Evolutionary conservation across 1,140 invertebrate genomes (phyloP), one percentile per base, ranked within the genome.

Genomic region (Archegozetes longisetosus): DNA sequence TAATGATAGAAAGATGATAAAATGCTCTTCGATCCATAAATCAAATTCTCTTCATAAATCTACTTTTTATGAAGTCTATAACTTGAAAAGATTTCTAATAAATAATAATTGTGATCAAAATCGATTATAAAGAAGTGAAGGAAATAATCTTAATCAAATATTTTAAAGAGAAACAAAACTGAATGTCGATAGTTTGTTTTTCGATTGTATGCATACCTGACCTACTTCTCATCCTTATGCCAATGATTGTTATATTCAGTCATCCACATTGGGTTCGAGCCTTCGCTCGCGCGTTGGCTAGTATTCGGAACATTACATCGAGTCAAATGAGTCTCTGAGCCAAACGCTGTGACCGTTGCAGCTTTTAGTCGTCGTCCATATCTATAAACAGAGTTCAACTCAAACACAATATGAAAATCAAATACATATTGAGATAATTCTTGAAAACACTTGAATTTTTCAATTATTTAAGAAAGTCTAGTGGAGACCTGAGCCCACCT

Each of bases 261-360:
- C 72, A 93, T 80, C 89, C 89, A 94, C 65, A 94, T 92, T 0
- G 90, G 89, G 76, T 94, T 94, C 9, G 86, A 90, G 27, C 89
- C 90, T 73, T 92, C 88, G 3, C 85, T 82, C 66, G 87, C 90
- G 70, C 93, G 89, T 69, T 89, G 88, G 71, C 93, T 94, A 2
- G 90, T 93, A 68, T 93, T 93, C 1, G 90, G 90, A 3, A 94
- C 87, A 64, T 84, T 81, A 53, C 85, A 80, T 68, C 85, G 82
- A 1, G 83, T 85, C 66, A 87, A 82, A 53, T 64, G 58, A 28
- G 47, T 29, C 22, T 58, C 54, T 49, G 20, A 29, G 12, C 89
- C 86, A 72, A 90, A 93, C 9, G 88, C 86, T 58, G 86, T 86
- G 0, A 88, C 86, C 58, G 89, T 93, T 3, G 90, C 90, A 20